Percentiles rank a stretch among this genome's conserved stretches.
Conservation (phyloP, 2,797 vertebrate species). For the Parauchenoglanis punctatus region DNA sequence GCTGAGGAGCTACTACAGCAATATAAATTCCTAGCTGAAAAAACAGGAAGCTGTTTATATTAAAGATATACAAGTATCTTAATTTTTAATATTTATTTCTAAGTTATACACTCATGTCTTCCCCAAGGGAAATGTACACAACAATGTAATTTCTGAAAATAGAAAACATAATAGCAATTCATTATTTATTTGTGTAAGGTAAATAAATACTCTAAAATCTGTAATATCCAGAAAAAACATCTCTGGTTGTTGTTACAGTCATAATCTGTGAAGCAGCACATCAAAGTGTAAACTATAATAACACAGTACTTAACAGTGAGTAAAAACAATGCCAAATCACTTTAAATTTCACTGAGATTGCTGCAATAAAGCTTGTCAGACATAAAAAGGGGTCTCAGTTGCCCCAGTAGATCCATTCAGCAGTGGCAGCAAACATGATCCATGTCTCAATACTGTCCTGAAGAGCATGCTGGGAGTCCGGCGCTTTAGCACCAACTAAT, state of each 20-base stretch:
- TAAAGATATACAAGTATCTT: background rate
- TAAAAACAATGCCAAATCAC: constrained; percentile 56
- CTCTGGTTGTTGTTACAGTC: constrained; percentile 40
- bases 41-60: constrained; percentile 14
- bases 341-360: constrained; percentile 58
- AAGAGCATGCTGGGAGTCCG: constrained; percentile 61
- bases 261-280: constrained; percentile 45
- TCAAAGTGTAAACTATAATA: constrained; percentile 49
- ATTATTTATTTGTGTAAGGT: constrained; percentile 12
- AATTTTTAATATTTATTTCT: constrained; percentile 17
- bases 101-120: constrained; percentile 1
- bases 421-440: constrained; percentile 61
- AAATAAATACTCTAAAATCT: background rate
- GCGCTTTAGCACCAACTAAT: constrained; percentile 64
- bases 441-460: constrained; percentile 64
- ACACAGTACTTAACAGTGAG: constrained; percentile 50
- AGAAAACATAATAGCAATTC: constrained; percentile 16
- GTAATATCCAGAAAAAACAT: constrained; percentile 19
- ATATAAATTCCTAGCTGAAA: constrained; percentile 33
- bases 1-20: constrained; percentile 40
- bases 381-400: constrained; percentile 53
- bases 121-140: background rate
- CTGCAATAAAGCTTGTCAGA: constrained; percentile 58
- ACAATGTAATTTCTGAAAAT: constrained; percentile 17
- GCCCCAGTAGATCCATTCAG: constrained; percentile 59